Evolutionary conservation across 1,140 invertebrate species (phyloP).

Genomic region (Zaprionus camerounensis): DNA sequence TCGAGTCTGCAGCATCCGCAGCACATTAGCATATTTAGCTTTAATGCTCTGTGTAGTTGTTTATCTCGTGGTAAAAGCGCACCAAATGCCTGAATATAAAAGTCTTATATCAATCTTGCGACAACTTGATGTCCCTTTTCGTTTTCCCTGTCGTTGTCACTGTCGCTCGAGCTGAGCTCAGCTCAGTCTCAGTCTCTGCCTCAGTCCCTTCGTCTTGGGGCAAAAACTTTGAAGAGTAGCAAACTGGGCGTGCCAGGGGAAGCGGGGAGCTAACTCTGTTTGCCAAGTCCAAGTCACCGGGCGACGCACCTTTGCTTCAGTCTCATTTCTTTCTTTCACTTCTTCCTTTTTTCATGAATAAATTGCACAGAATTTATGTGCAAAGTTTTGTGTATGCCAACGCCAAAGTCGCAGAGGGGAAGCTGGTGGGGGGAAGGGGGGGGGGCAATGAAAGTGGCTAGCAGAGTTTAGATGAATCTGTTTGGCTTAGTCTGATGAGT

Average conservation of each 20-base stretch:
- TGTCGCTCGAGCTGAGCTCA: slow-evolving; percentile 11
- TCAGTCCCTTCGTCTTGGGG: not conserved
- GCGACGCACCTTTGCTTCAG: slow-evolving; percentile 65
- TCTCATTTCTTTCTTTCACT: slow-evolving; percentile 9
- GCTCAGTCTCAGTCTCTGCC: not conserved
- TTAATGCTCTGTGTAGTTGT: slow-evolving; percentile 63
- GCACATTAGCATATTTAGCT: slow-evolving; percentile 79
- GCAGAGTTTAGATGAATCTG: slow-evolving; percentile 81
- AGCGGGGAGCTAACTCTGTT: slow-evolving; percentile 4
- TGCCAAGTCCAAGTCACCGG: slow-evolving; percentile 48
- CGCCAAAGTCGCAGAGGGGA: not conserved
- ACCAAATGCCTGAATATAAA: slow-evolving; percentile 78
- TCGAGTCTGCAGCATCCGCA: slow-evolving; percentile 34
- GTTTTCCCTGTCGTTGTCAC: slow-evolving; percentile 32
- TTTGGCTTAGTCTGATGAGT: slow-evolving; percentile 82
- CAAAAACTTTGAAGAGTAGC: slow-evolving; percentile 20
- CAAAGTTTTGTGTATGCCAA: slow-evolving; percentile 61
- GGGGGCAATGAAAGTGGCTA: slow-evolving; percentile 75
- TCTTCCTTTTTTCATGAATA: slow-evolving; percentile 71
- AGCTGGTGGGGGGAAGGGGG: not conserved
- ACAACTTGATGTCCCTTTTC: slow-evolving; percentile 65
- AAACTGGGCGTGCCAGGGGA: not conserved
- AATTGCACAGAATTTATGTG: slow-evolving; percentile 82
- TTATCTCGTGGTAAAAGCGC: slow-evolving; percentile 68
- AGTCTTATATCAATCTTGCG: slow-evolving; percentile 80